Base-by-base conservation (phyloP, 2,113 vertebrate genomes). In the Rhinolophus sinicus region DNA sequence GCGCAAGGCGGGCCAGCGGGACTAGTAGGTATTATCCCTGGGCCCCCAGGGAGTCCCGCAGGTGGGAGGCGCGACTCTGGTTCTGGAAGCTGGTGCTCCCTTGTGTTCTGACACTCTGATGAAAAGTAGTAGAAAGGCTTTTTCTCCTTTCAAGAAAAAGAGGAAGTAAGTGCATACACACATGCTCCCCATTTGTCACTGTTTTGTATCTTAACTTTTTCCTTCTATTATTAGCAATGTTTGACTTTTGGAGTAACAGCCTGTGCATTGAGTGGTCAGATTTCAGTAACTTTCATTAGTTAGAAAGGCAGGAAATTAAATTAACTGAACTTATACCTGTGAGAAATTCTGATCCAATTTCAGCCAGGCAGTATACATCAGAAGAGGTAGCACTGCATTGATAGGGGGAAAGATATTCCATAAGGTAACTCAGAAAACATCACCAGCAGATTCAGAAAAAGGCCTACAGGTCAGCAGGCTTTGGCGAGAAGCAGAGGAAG, bases 161-260 rank as follows among this genome's bases (percentile, higher is more conserved):
- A 65, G 62, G 62, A 56, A 15, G 13, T 18, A 18, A 65, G 8
- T 56, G 28, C 21, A 60, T 13, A 4, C 35, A 35, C 5, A 65
- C 22, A 52, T 18, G n/a, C 0, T 75, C 28, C 22, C 26, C n/a
- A 28, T 35, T 64, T 38, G 18, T 47, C 8, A 18, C 35, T 47
- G 33, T n/a, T 91, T 91, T 88, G 14, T 40, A 76, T 58, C 69
- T 93, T 15, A 76, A 95, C 35, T 1, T 70, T 58, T 76, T 38
- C 7, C 22, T 95, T 76, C 38, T 58, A 16, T n/a, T 83, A 56
- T 91, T 54, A 72, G 62, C 69, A 78, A 35, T 58, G 76, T 94
- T 87, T 67, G 22, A 60, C 72, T 76, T 90, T 22, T 56, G 26
- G 54, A 58, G 47, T 50, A 76, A 33, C 21, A 78, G 38, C 54